phyloP scores from a whole-genome alignment of 2,113 vertebrate species.

The Neolamprologus sp. region DNA sequence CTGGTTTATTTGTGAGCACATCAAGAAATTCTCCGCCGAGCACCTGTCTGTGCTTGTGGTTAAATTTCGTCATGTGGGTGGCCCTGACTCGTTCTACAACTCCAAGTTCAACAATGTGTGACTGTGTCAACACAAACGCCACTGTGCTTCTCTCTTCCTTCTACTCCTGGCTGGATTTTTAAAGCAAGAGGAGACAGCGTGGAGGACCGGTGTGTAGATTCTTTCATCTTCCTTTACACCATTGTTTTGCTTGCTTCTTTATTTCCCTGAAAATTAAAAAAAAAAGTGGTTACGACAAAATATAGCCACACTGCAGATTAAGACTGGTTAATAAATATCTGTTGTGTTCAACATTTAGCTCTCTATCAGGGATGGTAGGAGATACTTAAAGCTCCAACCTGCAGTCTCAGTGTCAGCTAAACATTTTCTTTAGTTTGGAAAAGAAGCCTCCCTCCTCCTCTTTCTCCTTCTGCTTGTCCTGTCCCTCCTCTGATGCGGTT shows the following conservation, averaged over 20 bases:
- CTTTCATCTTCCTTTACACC: background rate
- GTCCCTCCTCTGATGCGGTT: conserved; percentile 3
- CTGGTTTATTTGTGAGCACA: background rate
- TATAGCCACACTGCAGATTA: background rate
- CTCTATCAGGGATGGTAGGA: background rate
- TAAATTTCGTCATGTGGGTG: background rate
- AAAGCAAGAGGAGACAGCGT: background rate
- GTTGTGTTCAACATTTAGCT: background rate
- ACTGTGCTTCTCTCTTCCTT: background rate
- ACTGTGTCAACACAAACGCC: background rate
- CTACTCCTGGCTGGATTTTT: background rate
- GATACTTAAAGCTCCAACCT: conserved; percentile 22
- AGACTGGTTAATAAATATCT: background rate
- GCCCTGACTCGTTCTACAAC: background rate
- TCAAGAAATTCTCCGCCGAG: background rate
- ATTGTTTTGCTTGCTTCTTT: background rate
- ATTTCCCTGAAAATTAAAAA: background rate
- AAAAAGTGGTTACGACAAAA: background rate
- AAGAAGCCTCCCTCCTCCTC: conserved; percentile 61
- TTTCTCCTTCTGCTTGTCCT: conserved; percentile 10
- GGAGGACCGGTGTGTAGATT: background rate
- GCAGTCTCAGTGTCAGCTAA: conserved; percentile 37
- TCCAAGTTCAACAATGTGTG: background rate
- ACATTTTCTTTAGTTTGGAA: conserved; percentile 68
- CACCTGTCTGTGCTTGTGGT: background rate